Evolutionary conservation across 2,797 vertebrate genomes (phyloP), one percentile per base, ranked within the genome.

Genomic region (Pantherophis vulpinus): DNA sequence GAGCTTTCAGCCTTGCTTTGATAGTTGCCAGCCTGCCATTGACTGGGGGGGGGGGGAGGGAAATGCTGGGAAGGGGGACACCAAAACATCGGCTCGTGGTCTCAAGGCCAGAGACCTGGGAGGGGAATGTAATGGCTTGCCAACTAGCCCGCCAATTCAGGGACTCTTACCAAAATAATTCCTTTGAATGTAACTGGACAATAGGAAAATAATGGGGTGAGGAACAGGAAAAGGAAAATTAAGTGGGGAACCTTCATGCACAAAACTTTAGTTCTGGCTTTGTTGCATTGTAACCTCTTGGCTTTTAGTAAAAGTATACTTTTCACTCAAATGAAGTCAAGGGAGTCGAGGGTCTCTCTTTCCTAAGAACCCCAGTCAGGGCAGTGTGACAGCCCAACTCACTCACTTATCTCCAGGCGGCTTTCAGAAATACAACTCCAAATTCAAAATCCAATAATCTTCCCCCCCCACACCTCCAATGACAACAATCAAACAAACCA

Each of bases 1-100:
- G 60, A 61, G 23, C 23, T 60, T 25, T 56, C 63, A 66, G 29
- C 12, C 4, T 14, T 29, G 29, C 27, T n/a, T 2, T 63, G 61
- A 11, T 13, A 63, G 27, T 29, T 29, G 61, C 61, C 61, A 63
- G 61, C 61, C 61, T 63, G 61, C 27, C 61, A 63, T 63, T 12
- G 27, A 2, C 27, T 11, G 1, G 4, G 4, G 61, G 4, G 25
- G 25, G n/a, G 25, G 25, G 27, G 60, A 4, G 27, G 61, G 27
- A 4, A 63, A 0, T 29, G 27, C 11, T 61, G 60, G 61, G 29
- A n/a, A 66, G 29, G 29, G 27, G 27, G 11, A 6, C 29, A 66
- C 29, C 1, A 5, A n/a, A 66, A 14, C 61, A n/a, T 66, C 0
- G 4, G 61, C 27, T 29, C 11, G 0, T n/a, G 6, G 29, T 66